These are phyloP conservation scores for Pipistrellus nathusii DNA, from an alignment of 2,797 vertebrate genomes.

Conservation along the genomic window DNA sequence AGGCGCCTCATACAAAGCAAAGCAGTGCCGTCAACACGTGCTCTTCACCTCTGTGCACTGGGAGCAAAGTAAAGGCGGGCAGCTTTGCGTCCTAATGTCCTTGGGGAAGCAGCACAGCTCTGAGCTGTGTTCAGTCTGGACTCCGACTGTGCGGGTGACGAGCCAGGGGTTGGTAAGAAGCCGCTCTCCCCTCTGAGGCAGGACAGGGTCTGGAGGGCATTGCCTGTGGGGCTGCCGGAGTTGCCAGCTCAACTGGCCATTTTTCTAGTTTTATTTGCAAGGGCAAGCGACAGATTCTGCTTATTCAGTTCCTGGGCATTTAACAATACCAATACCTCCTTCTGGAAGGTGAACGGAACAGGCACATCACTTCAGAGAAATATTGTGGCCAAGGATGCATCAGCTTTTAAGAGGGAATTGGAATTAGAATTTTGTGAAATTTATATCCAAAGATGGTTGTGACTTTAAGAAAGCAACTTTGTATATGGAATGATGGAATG, in stretches of 20 bases:
- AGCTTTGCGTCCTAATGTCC: neutral
- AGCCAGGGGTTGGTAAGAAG: accelerated
- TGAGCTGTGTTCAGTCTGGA: accelerated
- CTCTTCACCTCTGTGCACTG: accelerated
- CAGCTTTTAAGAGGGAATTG: neutral
- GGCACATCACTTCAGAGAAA: neutral
- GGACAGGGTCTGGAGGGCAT: accelerated
- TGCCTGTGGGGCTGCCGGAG: accelerated
- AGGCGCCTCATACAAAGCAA: accelerated
- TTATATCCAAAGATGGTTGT: accelerated
- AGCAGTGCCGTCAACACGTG: neutral
- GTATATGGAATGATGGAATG: neutral
- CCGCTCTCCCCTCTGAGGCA: accelerated
- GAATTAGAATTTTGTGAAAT: neutral
- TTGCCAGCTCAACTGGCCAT: neutral
- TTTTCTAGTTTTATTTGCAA: neutral
- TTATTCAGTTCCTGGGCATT: accelerated
- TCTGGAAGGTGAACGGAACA: neutral
- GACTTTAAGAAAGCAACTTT: neutral
- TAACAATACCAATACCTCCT: neutral
- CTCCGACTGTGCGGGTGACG: accelerated
- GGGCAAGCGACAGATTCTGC: accelerated
- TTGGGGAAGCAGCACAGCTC: accelerated
- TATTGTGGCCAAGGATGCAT: accelerated
- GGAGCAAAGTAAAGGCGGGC: neutral